Evolutionary conservation across 2,888 invertebrate genomes (phyloP).

Genomic region (Drosophila nr. fundita): DNA sequence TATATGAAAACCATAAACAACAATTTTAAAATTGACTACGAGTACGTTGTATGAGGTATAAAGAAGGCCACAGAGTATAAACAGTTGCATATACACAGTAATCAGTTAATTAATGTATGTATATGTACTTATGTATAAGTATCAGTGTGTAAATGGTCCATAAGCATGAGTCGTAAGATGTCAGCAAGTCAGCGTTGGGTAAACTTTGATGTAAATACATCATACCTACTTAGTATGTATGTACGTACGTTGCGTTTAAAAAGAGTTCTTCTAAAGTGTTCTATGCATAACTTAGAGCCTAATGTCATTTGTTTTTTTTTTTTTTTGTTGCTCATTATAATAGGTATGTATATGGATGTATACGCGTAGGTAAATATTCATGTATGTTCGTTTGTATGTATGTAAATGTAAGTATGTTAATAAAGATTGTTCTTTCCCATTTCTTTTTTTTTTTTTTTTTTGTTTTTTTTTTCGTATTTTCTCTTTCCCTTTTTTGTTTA

Average conservation of each 20-base stretch:
- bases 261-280: slow-evolving; percentile 45
- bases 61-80: slow-evolving; percentile 83
- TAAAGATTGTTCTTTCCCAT: slow-evolving; percentile 20
- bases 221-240: background rate
- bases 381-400: slow-evolving; percentile 26
- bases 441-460: background rate
- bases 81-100: slow-evolving; percentile 52
- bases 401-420: slow-evolving; percentile 40
- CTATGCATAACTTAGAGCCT: slow-evolving; percentile 41
- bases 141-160: slow-evolving; percentile 68
- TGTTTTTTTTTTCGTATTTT: background rate
- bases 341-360: slow-evolving; percentile 22
- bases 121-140: slow-evolving; percentile 44
- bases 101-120: slow-evolving; percentile 35
- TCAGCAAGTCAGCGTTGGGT: slow-evolving; percentile 57
- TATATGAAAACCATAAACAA: slow-evolving; percentile 2
- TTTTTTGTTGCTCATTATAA: slow-evolving; percentile 10
- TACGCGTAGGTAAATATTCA: slow-evolving; percentile 21
- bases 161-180: slow-evolving; percentile 65
- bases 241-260: slow-evolving; percentile 13
- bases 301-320: slow-evolving; percentile 42
- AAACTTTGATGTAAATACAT: slow-evolving; percentile 27
- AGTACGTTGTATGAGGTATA: slow-evolving; percentile 81
- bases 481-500: background rate
- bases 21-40: slow-evolving; percentile 74